phyloP scores from a whole-genome alignment of 1,140 invertebrate species.

The Atta cephalotes region DNA sequence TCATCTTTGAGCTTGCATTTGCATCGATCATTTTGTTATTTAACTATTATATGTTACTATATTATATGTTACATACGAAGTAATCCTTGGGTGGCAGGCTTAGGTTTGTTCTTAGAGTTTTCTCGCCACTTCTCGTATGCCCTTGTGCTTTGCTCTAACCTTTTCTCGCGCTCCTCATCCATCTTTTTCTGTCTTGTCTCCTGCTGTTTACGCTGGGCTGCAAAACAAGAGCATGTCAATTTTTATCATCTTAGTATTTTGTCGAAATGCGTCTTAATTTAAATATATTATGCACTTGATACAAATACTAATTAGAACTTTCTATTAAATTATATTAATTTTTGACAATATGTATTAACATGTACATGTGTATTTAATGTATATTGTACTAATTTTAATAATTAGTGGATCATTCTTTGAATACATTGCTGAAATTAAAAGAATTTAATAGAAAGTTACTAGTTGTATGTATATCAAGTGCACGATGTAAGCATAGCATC shows the following conservation, averaged over 20 bases:
- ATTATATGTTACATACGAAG: conserved; percentile 78
- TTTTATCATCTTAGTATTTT: background rate
- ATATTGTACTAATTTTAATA: too few species aligned
- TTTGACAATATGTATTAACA: too few species aligned
- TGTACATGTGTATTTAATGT: too few species aligned
- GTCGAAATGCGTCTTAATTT: too few species aligned
- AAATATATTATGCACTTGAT: too few species aligned
- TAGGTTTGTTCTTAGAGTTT: conserved; percentile 80
- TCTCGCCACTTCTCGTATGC: conserved; percentile 83
- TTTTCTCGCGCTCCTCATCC: conserved; percentile 73
- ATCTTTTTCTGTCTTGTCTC: conserved; percentile 68
- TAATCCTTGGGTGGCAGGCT: conserved; percentile 83
- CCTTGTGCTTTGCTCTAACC: conserved; percentile 76
- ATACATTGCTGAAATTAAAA: too few species aligned
- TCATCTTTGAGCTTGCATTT: background rate
- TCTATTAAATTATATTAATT: too few species aligned
- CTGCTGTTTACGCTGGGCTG: conserved; percentile 68
- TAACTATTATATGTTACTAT: background rate
- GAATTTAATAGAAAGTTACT: too few species aligned
- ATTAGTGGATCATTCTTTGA: too few species aligned
- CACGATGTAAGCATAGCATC: too few species aligned
- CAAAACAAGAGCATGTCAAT: background rate
- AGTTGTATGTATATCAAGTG: too few species aligned
- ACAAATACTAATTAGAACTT: too few species aligned
- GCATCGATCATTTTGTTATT: background rate